Conservation (phyloP, 2,797 vertebrate species). For the Aeoliscus strigatus region DNA sequence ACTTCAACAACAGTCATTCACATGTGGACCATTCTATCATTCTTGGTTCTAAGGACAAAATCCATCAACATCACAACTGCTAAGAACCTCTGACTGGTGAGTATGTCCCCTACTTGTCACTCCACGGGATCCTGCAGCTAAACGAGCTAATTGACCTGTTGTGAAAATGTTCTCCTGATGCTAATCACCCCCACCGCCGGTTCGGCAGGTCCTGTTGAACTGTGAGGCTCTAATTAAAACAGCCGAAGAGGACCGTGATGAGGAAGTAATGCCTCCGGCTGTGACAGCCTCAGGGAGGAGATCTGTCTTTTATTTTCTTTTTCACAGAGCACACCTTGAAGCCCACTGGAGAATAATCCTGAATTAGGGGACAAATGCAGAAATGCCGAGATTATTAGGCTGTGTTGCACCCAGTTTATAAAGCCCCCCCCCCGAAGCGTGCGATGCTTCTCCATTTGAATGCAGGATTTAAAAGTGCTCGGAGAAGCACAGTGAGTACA, state of each 20-base stretch:
- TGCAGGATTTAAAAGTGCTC: slow-evolving; percentile 58
- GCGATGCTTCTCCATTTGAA: slow-evolving; percentile 54
- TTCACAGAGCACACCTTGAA: slow-evolving; percentile 72
- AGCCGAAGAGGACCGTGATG: slow-evolving; percentile 43
- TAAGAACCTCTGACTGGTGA: slow-evolving; percentile 11
- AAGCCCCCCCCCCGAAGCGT: slow-evolving; percentile 35
- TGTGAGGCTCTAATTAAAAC: slow-evolving; percentile 73
- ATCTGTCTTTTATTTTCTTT: slow-evolving; percentile 68
- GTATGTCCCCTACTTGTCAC: too few relatives aligned
- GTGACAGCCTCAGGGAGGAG: slow-evolving; percentile 44
- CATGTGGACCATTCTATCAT: too few relatives aligned
- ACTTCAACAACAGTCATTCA: too few relatives aligned
- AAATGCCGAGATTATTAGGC: slow-evolving; percentile 64
- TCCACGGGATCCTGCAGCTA: slow-evolving; percentile 19
- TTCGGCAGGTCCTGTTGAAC: slow-evolving; percentile 62
- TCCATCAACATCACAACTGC: too few relatives aligned
- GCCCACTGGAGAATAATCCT: slow-evolving; percentile 70
- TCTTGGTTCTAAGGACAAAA: too few relatives aligned
- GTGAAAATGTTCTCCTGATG: slow-evolving; percentile 67
- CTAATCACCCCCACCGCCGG: slow-evolving; percentile 62
- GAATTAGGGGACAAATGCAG: slow-evolving; percentile 73
- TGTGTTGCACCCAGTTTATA: slow-evolving; percentile 50
- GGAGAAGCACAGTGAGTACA: slow-evolving; percentile 55
- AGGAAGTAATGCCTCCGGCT: slow-evolving; percentile 46
- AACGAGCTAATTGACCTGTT: slow-evolving; percentile 57